Base-by-base conservation (phyloP, 2,113 vertebrate species). In the Gopherus flavomarginatus region DNA sequence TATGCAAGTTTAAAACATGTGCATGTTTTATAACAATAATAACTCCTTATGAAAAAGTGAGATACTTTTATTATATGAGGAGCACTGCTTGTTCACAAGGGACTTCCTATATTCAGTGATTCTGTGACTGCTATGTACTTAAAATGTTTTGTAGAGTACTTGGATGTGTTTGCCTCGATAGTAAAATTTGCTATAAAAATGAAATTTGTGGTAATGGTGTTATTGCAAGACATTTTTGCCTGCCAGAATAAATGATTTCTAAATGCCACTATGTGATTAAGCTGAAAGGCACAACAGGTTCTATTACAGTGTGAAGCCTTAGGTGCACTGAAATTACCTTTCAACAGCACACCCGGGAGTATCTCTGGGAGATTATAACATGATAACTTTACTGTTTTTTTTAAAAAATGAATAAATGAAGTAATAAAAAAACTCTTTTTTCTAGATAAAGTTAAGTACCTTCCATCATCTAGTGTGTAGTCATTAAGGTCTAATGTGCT, bases 391-490 rank as follows among this genome's bases (percentile, higher is more conserved):
- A 97, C 72, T 57, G 79, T 79, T 96, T 96, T 97, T 86, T 94
- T 75, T 92, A 94, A 78, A 83, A 94, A 98, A 90, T 95, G 93
- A 97, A 97, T 94, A 97, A 97, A 97, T 96, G 91, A 98, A 98
- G 86, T 96, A 96, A 98, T 98, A 98, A 97, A 96, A 96, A 93
- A 97, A 83, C 87, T 59, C 92, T 96, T 97, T 97, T 98, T 97
- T 88, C 92, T 54, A 69, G 91, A 87, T 96, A 97, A 97, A 97
- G 96, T 93, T 96, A 98, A 96, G 84, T 92, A 44, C 78, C 92
- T 98, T 98, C 92, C 69, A 96, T 98, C 95, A 97, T 65, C 27
- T 85, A 75, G n/a, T 35, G 1, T 94, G 85, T 82, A 97, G 92
- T 91, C 95, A 95, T 98, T 98, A 98, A 95, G 94, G 75, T 90